A percentile compares a stretch with the other conserved stretches of the same genome.
Evolutionary conservation across 2,797 vertebrate species (phyloP).

Genomic region (Hirundo rustica): DNA sequence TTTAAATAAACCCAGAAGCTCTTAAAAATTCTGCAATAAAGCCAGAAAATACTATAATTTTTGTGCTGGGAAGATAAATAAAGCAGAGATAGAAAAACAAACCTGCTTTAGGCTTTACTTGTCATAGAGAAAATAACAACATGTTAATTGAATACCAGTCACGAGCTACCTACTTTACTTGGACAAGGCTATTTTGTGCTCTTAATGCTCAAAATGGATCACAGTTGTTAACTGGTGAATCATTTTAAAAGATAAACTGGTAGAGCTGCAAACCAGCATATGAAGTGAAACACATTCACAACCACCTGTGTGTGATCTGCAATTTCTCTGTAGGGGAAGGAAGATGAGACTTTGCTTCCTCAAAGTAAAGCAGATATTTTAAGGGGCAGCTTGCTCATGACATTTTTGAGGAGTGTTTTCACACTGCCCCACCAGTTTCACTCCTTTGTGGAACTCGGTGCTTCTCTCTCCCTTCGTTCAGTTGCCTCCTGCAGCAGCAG

Average conservation of each 20-base stretch:
- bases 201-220: neutral
- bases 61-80: slow-evolving; percentile 27
- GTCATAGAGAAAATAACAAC: neutral
- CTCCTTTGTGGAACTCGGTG: neutral
- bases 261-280: neutral
- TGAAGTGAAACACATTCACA: neutral
- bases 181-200: neutral
- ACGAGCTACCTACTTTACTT: neutral
- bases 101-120: neutral
- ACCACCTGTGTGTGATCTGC: neutral
- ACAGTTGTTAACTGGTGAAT: neutral
- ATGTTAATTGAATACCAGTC: slow-evolving; percentile 2
- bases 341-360: neutral
- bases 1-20: slow-evolving; percentile 12
- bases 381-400: neutral
- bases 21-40: neutral
- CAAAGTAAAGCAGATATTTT: neutral
- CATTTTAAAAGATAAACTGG: neutral
- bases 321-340: neutral
- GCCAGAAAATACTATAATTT: neutral
- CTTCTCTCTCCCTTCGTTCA: neutral
- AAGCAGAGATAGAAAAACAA: neutral
- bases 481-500: neutral
- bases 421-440: neutral
- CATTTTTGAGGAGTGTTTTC: neutral